phyloP scores from a whole-genome alignment of 92 coral and sea anemone genomes.

The Actinernus sp. region DNA sequence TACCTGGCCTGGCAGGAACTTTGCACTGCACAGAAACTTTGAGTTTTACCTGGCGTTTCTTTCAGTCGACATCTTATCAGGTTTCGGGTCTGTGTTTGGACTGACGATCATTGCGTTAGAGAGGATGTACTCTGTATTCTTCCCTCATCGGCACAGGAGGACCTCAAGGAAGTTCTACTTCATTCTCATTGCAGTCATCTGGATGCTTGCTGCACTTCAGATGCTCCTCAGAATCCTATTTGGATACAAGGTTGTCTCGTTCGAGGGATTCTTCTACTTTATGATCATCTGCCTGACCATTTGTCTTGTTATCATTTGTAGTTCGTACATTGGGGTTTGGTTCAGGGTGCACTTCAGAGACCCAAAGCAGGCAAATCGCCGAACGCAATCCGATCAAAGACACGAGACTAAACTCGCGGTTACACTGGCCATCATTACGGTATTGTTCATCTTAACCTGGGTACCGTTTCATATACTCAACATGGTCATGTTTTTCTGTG shows the following conservation, averaged over 20 bases:
- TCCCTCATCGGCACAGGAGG: constrained; percentile 52
- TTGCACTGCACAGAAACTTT: constrained; percentile 9
- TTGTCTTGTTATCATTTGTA: constrained; percentile 22
- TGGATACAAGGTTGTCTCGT: constrained; percentile 9
- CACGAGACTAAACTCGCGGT: constrained; percentile 42
- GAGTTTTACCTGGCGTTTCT: constrained; percentile 14
- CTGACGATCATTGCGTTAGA: constrained; percentile 53
- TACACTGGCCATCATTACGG: constrained; percentile 25
- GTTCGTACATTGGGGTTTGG: constrained; percentile 39
- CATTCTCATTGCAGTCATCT: constrained; percentile 19
- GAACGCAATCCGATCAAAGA: constrained; percentile 12
- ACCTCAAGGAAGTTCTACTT: constrained; percentile 25
- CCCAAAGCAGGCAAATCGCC: neutral
- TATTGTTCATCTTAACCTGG: constrained; percentile 36
- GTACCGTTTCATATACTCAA: constrained; percentile 36
- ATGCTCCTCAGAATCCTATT: constrained; percentile 21
- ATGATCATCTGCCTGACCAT: constrained; percentile 30
- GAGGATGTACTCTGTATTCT: constrained; percentile 47
- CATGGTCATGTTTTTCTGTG: constrained; percentile 27
- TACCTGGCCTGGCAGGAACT: constrained; percentile 44
- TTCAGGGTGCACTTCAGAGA: constrained; percentile 22
- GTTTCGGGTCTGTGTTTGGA: constrained; percentile 64
- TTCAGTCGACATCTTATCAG: constrained; percentile 49
- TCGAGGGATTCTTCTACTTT: constrained; percentile 26
- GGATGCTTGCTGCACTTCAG: constrained; percentile 29